Conservation (phyloP, 1,140 invertebrate genomes). For the honey bee (Apis mellifera) region DNA sequence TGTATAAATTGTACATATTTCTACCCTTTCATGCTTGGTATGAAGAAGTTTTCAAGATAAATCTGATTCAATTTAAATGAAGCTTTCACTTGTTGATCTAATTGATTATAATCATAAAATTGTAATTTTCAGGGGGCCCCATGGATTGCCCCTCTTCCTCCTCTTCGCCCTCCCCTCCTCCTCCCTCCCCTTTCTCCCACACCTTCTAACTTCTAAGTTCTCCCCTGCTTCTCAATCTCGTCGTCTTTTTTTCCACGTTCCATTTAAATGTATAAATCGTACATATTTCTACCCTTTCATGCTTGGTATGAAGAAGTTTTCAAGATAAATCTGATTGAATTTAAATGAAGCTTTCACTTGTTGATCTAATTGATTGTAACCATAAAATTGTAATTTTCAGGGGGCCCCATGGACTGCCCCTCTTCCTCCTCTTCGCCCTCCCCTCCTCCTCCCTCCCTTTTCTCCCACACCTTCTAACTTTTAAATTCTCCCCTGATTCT, state of each 20-base stretch:
- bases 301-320: too few relatives aligned
- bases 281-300: too few relatives aligned
- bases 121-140: constrained; percentile 80
- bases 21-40: too few relatives aligned
- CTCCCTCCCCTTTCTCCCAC: constrained; percentile 33
- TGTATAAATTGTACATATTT: too few relatives aligned
- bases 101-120: too few relatives aligned
- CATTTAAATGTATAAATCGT: too few relatives aligned
- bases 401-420: constrained; percentile 64
- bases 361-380: too few relatives aligned
- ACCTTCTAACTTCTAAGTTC: constrained; percentile 21
- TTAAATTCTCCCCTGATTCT: neutral
- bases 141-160: constrained; percentile 52
- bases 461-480: constrained; percentile 36
- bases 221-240: neutral
- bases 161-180: constrained; percentile 9
- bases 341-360: too few relatives aligned
- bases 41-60: too few relatives aligned
- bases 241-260: neutral
- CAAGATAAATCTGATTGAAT: too few relatives aligned
- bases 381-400: constrained; percentile 82
- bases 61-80: too few relatives aligned
- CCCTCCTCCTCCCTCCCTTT: constrained; percentile 10
- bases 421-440: constrained; percentile 30
- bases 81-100: too few relatives aligned